These are phyloP conservation scores for Pseudois nayaur DNA, from an alignment of 2,113 vertebrate species.

Conservation along the genomic window DNA sequence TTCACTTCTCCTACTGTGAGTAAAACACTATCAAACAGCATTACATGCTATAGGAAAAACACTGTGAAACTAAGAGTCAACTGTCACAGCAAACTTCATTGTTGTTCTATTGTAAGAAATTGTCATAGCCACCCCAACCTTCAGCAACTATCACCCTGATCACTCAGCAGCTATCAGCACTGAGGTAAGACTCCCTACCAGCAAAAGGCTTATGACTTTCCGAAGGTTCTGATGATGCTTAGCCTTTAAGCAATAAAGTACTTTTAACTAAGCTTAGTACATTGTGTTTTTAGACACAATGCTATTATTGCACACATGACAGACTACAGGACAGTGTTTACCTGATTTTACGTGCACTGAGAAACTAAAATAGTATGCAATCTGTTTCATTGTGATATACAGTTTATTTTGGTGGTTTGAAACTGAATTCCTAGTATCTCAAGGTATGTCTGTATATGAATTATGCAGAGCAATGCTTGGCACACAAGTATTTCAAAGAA, in stretches of 20 bases:
- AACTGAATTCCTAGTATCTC: background rate
- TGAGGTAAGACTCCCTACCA: background rate
- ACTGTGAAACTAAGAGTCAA: background rate
- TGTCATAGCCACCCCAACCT: background rate
- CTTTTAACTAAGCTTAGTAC: background rate
- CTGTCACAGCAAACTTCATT: background rate
- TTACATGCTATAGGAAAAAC: background rate
- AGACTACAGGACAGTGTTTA: background rate
- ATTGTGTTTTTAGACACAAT: background rate
- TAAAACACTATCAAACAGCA: background rate
- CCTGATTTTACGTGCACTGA: background rate
- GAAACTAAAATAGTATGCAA: background rate
- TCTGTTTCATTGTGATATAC: background rate
- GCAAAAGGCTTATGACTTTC: background rate
- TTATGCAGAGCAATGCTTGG: background rate
- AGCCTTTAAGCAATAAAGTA: background rate
- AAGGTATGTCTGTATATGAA: background rate
- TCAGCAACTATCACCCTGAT: background rate
- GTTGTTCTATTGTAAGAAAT: background rate
- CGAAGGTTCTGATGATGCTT: background rate
- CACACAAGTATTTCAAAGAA: background rate
- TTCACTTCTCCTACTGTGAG: background rate
- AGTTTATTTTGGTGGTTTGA: background rate
- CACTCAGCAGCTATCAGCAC: background rate
- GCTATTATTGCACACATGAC: background rate